Base-by-base conservation (phyloP, 2,888 invertebrate species). In the Xestia c-nigrum region DNA sequence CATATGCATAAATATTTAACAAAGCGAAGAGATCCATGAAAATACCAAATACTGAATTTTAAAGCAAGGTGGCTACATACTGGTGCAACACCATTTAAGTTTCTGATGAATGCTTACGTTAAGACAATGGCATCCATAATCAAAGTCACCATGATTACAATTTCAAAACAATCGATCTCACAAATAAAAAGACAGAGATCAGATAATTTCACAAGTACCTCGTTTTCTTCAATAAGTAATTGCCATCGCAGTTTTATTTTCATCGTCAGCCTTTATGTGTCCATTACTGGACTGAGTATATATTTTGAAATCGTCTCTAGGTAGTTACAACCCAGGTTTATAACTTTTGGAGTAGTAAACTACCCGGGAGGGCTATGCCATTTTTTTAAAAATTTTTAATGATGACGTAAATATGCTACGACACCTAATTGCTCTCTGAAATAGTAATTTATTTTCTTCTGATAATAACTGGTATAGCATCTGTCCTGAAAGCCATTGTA, bases 171-270 rank as follows among this genome's bases (percentile, higher is more conserved):
- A 12, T 1, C 16, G 0, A 61, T 40, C 12, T 12, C 14, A 5
- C 57, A 59, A 4, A 19, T n/a, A n/a, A n/a, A n/a, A n/a, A n/a
- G n/a, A n/a, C n/a, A n/a, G n/a, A 19, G 59, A 38, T n/a, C 31
- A 40, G n/a, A 72, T 52, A 47, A 47, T 74, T 43, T 67, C 3
- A 46, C 14, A 68, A 81, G 50, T 57, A 67, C 10, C 5, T 57
- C 38, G 16, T 75, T 63, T 38, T 38, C 19, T 63, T 19, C 4
- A 63, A 63, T n/a, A 65, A 65, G 40, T 43, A 21, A 55, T 47
- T 57, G 14, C 5, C 38, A 64, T 65, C 57, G 46, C 31, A 66
- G 69, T 73, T 84, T 81, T 63, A 80, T 52, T 81, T 50, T 46
- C 38, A 46, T 47, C 70, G 19, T 80, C n/a, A 57, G 63, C 14